Evolutionary conservation across 1,140 invertebrate genomes (phyloP).

Genomic region (Pseudomyrmex dendroicus): DNA sequence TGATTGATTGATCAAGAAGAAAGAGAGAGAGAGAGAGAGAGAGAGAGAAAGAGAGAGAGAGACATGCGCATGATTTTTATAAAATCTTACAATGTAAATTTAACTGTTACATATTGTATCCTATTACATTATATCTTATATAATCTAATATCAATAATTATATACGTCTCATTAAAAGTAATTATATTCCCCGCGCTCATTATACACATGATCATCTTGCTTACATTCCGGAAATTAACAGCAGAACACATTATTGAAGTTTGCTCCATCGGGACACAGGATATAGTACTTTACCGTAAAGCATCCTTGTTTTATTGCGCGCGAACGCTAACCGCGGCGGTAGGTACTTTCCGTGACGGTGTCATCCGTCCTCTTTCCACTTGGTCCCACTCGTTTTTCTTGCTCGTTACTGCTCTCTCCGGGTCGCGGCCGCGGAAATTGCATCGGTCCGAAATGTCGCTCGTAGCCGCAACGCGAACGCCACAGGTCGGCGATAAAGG

Average conservation of each 20-base stretch:
- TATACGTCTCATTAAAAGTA: constrained; percentile 5
- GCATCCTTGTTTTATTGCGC: constrained; percentile 26
- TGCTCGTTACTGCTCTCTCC: constrained; percentile 23
- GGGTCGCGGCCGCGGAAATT: constrained; percentile 59
- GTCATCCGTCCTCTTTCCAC: constrained; percentile 1
- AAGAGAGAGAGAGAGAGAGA: too few relatives aligned
- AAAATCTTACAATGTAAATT: background rate
- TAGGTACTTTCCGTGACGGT: background rate
- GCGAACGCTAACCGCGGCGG: background rate
- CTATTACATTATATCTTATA: too few relatives aligned
- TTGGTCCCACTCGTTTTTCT: constrained; percentile 43
- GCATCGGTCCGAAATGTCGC: constrained; percentile 59
- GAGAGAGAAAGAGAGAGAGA: too few relatives aligned
- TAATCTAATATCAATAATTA: background rate
- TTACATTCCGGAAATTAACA: constrained; percentile 12
- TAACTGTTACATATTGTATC: too few relatives aligned
- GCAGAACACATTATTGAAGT: background rate
- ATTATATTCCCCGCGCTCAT: background rate
- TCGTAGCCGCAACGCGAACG: constrained; percentile 27
- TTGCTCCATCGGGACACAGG: background rate
- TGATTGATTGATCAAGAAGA: too few relatives aligned
- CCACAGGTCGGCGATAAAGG: constrained; percentile 61
- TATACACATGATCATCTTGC: background rate
- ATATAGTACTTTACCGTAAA: background rate
- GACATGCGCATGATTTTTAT: background rate